phyloP scores from a whole-genome alignment of 35 echinoderm and acorn worm species.

The Anneissia japonica region DNA sequence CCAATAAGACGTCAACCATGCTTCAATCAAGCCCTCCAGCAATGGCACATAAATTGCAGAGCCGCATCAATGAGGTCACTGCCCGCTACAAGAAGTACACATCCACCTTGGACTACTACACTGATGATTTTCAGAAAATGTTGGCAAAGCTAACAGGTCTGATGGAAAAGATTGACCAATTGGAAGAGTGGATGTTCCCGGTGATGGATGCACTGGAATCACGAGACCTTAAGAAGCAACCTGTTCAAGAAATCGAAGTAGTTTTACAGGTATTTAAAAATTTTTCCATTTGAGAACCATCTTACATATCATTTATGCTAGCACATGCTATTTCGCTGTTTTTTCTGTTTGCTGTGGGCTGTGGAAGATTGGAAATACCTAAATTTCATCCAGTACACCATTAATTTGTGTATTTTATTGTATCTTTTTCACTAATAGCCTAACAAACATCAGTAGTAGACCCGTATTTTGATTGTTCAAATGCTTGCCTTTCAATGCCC shows the following conservation, averaged over 20 bases:
- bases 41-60: constrained; percentile 57
- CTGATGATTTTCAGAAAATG: constrained; percentile 70
- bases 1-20: constrained; percentile 33
- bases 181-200: constrained; percentile 97
- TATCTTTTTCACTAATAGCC: too few species aligned
- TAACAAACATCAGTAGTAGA: too few species aligned
- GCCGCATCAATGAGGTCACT: constrained; percentile 55
- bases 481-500: too few species aligned
- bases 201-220: constrained; percentile 78
- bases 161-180: constrained; percentile 77
- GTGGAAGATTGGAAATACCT: too few species aligned
- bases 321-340: too few species aligned
- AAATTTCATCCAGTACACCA: too few species aligned
- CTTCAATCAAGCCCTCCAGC: constrained; percentile 62
- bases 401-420: too few species aligned
- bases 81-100: constrained; percentile 53
- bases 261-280: constrained; percentile 62
- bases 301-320: too few species aligned
- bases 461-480: too few species aligned
- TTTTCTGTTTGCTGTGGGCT: too few species aligned
- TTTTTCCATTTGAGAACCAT: too few species aligned
- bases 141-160: constrained; percentile 53
- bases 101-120: constrained; percentile 11
- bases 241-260: constrained; percentile 76
- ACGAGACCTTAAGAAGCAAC: constrained; percentile 72